Conservation (phyloP, 2,113 vertebrate species). For the Himantopus leucocephalus region DNA sequence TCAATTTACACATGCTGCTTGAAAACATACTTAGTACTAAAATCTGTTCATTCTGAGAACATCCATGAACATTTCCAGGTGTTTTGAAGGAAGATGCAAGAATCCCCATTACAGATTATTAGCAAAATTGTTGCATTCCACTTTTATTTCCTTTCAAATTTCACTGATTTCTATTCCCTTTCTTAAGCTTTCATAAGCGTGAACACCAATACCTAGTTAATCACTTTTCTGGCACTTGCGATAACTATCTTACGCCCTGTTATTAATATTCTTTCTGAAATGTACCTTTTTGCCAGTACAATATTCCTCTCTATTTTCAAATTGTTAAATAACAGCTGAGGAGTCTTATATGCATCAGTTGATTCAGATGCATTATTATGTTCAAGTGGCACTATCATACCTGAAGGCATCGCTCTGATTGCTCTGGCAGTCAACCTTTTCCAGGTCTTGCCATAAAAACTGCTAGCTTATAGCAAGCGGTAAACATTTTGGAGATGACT, state of each 20-base stretch:
- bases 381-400: background rate
- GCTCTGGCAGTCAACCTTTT: background rate
- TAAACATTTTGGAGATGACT: background rate
- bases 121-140: background rate
- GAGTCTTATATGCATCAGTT: background rate
- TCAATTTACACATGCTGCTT: background rate
- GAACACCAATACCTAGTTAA: background rate
- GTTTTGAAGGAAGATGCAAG: background rate
- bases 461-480: rapidly evolving
- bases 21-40: background rate
- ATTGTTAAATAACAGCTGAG: background rate
- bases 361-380: background rate
- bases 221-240: background rate
- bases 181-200: background rate
- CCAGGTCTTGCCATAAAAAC: background rate
- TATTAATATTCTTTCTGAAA: background rate
- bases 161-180: background rate
- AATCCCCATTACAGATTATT: background rate
- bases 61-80: background rate
- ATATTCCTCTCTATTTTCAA: background rate
- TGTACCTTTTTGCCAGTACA: background rate
- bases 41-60: background rate
- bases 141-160: background rate
- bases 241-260: background rate
- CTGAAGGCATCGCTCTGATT: background rate